phyloP scores from a whole-genome alignment of 35 echinoderm and acorn worm species.

The Hemicentrotus pulcherrimus region DNA sequence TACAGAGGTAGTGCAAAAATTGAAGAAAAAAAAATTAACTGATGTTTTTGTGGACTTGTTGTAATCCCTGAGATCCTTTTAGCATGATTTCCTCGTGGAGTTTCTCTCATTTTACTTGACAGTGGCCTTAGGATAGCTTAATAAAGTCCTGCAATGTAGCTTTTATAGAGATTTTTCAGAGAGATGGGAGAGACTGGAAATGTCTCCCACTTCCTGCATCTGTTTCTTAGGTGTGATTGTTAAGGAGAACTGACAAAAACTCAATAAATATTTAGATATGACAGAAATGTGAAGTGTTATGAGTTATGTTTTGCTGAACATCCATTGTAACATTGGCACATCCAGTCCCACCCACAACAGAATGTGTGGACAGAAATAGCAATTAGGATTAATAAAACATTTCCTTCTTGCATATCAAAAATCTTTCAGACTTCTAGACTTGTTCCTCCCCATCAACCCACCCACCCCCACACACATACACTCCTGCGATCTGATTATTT shows the following conservation, averaged over 20 bases:
- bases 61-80: background rate
- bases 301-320: too few relatives aligned
- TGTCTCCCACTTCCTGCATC: background rate
- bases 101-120: background rate
- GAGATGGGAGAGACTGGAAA: background rate
- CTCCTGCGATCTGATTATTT: too few relatives aligned
- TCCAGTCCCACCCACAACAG: too few relatives aligned
- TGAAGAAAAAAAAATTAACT: background rate
- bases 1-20: background rate
- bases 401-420: too few relatives aligned
- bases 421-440: too few relatives aligned
- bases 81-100: slow-evolving; percentile 21
- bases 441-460: too few relatives aligned
- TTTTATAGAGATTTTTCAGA: background rate
- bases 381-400: too few relatives aligned
- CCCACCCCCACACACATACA: too few relatives aligned
- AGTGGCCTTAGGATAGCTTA: background rate
- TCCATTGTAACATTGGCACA: too few relatives aligned
- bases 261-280: too few relatives aligned
- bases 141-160: background rate
- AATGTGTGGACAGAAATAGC: too few relatives aligned
- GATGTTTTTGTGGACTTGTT: background rate
- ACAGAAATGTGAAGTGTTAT: too few relatives aligned
- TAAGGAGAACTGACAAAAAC: background rate
- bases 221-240: background rate